Base-by-base conservation (phyloP, 2,113 vertebrate genomes). In the Otis tarda region DNA sequence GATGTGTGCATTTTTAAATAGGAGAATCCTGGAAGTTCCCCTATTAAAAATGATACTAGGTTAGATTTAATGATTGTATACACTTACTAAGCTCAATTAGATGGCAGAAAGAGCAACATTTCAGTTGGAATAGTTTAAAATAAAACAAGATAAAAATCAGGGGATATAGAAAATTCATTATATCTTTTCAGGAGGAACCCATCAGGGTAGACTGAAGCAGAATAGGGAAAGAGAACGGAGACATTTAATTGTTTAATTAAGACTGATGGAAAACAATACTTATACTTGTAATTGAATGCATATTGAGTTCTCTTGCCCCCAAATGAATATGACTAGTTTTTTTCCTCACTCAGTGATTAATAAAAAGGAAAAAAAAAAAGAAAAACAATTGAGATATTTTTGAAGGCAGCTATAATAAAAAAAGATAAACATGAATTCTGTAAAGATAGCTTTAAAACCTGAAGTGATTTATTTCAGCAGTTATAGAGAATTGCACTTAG, bases 401-500 rank as follows among this genome's bases (percentile, higher is more conserved):
- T 17, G 64, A 90, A 78, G 45, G n/a, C 6, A 94, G n/a, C 9
- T 65, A 20, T 43, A 92, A 90, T 77, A 37, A 61, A 61, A 71
- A 53, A 45, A 78, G 43, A 37, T 39, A 86, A 79, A 75, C 1
- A 2, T 52, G 30, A 67, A 90, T 74, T 15, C 47, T 90, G 10
- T n/a, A 73, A 89, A 75, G 60, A 85, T 41, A 79, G 31, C 22
- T 84, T 85, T 85, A 68, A 93, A 93, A 68, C 4, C 21, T 83
- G 35, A 77, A 83, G 57, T 83, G 15, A 85, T 92, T 97, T 90
- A 76, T 80, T 91, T 86, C 73, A 75, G 53, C 59, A 90, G 86
- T 80, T 91, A 45, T 37, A 95, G 65, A 73, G 64, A 96, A 87
- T 70, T 94, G 70, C 43, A 82, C 50, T 71, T 94, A 77, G 76